Base-by-base conservation (phyloP, 2,113 vertebrate species). In the Arenaria interpres region DNA sequence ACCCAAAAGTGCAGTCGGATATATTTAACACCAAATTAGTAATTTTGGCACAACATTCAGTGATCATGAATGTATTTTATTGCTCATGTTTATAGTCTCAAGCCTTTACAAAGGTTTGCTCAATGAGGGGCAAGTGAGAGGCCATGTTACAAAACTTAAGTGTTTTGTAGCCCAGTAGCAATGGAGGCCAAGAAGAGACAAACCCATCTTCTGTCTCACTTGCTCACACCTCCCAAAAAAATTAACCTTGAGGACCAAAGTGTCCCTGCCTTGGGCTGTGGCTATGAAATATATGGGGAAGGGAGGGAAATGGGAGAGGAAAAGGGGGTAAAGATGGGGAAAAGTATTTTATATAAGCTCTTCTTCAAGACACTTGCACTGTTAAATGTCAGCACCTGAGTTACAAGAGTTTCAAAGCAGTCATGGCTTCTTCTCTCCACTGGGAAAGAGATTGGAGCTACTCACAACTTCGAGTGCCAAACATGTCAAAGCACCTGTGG, bases 21-120 rank as follows among this genome's bases (percentile, higher is more conserved):
- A 10, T 69, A 77, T 83, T 97, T 83, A 88, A 82, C 28, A 82
- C 37, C 63, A 96, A 97, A 97, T 96, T 63, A 88, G 86, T 72
- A 69, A 82, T 92, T 93, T 53, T 56, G 83, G 90, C 90, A 92
- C 43, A 92, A 89, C n/a, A 39, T 89, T 80, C 93, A 88, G 93
- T 23, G 17, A 95, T 89, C 88, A 83, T 46, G 39, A 85, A 75
- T 80, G 90, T 37, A 89, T 72, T 78, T 88, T 63, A 91, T 89
- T 85, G 79, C 76, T 96, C 93, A 37, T 23, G n/a, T 91, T 74
- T 88, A 56, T 64, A 30, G 51, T 95, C 97, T 97, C 68, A 96
- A 97, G 97, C 96, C 97, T 97, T 97, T 96, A 96, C 97, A 97
- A 97, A 97, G 96, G 94, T 97, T 97, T 97, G 96, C 95, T 96